Evolutionary conservation across 64 coral and sea anemone species (phyloP).

Genomic region (Montipora capricornis): DNA sequence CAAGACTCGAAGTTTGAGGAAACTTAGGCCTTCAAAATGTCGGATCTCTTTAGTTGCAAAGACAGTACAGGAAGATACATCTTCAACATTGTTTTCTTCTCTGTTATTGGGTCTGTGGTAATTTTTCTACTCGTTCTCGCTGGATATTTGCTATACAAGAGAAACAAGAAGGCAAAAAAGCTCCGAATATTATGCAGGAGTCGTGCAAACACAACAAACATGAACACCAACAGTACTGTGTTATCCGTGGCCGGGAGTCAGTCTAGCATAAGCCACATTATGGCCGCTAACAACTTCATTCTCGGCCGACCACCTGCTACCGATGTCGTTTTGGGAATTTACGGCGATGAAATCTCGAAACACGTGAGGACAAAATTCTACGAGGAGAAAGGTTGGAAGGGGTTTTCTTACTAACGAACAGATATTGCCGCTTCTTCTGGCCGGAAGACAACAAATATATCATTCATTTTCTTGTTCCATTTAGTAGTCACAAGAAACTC

Average conservation of each 20-base stretch:
- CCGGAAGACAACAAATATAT: not conserved
- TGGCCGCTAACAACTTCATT: constrained; percentile 25
- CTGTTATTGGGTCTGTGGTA: constrained; percentile 26
- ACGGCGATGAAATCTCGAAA: constrained; percentile 30
- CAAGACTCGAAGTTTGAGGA: not conserved
- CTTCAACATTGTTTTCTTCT: constrained; percentile 36
- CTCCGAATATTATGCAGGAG: constrained; percentile 2
- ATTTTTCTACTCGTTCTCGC: not conserved
- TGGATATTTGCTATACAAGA: constrained; percentile 19
- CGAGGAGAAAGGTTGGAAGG: constrained; percentile 46
- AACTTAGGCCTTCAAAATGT: not conserved
- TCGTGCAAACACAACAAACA: not conserved
- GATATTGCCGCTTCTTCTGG: too few relatives aligned
- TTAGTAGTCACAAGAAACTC: too few relatives aligned
- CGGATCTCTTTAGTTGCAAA: constrained; percentile 36
- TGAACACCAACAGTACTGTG: constrained; percentile 25
- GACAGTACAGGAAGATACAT: constrained; percentile 28
- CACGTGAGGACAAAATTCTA: constrained; percentile 23
- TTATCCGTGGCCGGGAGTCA: not conserved
- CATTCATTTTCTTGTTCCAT: not conserved
- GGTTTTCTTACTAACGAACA: constrained; percentile 10
- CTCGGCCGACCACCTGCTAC: constrained; percentile 42
- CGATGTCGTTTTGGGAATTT: constrained; percentile 37
- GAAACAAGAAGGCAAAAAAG: constrained; percentile 26
- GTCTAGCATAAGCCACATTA: not conserved